phyloP scores from a whole-genome alignment of 2,888 invertebrate genomes.

The Panzeria rudis region DNA sequence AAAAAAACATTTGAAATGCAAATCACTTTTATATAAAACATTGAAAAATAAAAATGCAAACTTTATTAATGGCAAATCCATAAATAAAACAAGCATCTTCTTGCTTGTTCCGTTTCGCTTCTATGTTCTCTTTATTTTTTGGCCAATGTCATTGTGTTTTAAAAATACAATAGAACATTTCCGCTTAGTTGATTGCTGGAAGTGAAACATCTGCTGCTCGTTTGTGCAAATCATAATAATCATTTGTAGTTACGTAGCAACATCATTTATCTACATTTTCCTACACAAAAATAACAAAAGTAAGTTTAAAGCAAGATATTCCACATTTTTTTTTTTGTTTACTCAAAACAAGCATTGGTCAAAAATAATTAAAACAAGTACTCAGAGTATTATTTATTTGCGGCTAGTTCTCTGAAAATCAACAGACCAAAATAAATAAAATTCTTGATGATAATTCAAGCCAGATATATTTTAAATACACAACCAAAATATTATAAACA shows the following conservation, averaged over 20 bases:
- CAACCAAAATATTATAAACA: no score
- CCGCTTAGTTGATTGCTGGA: slow-evolving; percentile 18
- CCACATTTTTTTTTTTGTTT: background rate
- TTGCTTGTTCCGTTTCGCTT: background rate
- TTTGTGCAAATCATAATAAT: slow-evolving; percentile 13
- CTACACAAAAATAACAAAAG: background rate
- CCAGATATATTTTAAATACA: no score
- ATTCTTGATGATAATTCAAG: no score
- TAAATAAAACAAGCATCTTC: background rate
- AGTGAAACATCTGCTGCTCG: slow-evolving; percentile 22
- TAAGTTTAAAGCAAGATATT: background rate
- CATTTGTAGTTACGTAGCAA: background rate
- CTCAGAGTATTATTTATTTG: no score
- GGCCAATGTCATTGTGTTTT: background rate
- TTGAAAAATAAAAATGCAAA: background rate
- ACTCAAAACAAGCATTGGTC: background rate
- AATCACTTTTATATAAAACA: background rate
- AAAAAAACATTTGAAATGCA: background rate
- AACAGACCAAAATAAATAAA: no score
- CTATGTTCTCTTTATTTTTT: background rate
- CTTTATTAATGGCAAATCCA: background rate
- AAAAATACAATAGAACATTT: slow-evolving; percentile 4
- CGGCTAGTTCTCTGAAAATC: no score
- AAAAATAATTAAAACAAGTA: no score
- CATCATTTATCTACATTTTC: background rate